Percentiles rank a stretch among this genome's conserved stretches.
phyloP scores from a whole-genome alignment of 2,797 vertebrate genomes.

The Cyprinella venusta region DNA sequence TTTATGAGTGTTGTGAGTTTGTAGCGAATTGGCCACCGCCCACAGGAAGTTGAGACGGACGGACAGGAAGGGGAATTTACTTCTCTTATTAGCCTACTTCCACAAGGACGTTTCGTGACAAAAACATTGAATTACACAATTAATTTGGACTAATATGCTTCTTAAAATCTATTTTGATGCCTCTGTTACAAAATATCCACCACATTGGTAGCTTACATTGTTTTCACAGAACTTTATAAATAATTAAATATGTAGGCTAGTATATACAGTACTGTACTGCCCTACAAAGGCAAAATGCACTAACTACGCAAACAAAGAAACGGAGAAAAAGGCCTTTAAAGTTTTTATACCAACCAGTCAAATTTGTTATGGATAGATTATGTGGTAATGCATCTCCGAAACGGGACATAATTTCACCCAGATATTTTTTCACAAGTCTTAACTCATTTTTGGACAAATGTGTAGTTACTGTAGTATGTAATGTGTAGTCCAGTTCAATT shows the following conservation, averaged over 20 bases:
- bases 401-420: too few species aligned
- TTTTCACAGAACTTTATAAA: not conserved
- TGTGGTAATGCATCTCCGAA: too few species aligned
- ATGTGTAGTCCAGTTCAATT: not conserved
- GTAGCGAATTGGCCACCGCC: constrained; percentile 3
- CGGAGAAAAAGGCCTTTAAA: too few species aligned
- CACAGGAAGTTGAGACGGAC: not conserved
- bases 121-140: not conserved
- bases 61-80: not conserved
- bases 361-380: too few species aligned
- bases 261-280: too few species aligned
- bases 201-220: not conserved
- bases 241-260: not conserved
- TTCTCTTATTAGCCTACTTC: not conserved
- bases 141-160: not conserved
- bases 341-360: too few species aligned
- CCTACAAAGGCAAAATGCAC: too few species aligned
- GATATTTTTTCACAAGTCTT: too few species aligned
- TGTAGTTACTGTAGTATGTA: too few species aligned
- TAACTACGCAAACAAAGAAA: too few species aligned
- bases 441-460: too few species aligned
- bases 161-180: not conserved
- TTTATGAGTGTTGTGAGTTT: not conserved
- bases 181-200: not conserved
- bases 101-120: not conserved